Base-by-base conservation (phyloP, 1,140 invertebrate species). In the Amphibalanus amphitrite region DNA sequence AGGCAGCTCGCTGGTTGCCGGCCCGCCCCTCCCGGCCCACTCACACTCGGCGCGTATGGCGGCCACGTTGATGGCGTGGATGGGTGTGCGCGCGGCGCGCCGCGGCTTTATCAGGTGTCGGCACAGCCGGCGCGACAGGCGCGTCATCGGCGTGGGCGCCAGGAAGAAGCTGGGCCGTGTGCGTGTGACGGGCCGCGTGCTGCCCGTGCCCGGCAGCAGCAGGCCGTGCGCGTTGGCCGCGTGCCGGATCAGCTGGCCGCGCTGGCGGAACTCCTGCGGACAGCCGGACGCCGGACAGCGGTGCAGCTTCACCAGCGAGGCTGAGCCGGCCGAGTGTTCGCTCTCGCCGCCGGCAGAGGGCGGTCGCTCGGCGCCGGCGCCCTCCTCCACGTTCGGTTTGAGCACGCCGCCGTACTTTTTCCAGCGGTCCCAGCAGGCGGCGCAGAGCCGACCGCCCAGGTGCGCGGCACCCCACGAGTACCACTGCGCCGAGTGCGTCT, bases 391-490 rank as follows among this genome's bases (percentile, higher is more conserved):
- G 96, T 23, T 67, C 10, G 47, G 47, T 23, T 59, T 59, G 6
- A 13, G 65, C 65, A 98, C 85, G 75, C 95, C 96, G 71, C 95
- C 96, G 81, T 96, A 97, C 79, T 97, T 97, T 81, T 98, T 98
- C 94, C 95, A 99, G 80, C 97, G 97, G 40, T 86, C 86, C 95
- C 95, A 98, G 82, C 97, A 99, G 3, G 85, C 82, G 73, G 90
- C 88, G 82, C 97, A 99, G 20, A 99, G 82, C 74, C 94, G 88
- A 81, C 91, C 92, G 77, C 95, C 90, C 82, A 91, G 85, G 77
- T 93, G 88, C 40, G 90, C 85, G 65, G 92, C 92, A 69, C 91
- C 93, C 94, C 95, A 98, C 29, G 92, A 85, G 79, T 96, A 98
- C 97, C 97, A 99, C 81, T 98, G 92, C 74, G 83, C 84, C 74